Evolutionary conservation across 2,113 vertebrate species (phyloP).

Genomic region (Macquaria australasica): DNA sequence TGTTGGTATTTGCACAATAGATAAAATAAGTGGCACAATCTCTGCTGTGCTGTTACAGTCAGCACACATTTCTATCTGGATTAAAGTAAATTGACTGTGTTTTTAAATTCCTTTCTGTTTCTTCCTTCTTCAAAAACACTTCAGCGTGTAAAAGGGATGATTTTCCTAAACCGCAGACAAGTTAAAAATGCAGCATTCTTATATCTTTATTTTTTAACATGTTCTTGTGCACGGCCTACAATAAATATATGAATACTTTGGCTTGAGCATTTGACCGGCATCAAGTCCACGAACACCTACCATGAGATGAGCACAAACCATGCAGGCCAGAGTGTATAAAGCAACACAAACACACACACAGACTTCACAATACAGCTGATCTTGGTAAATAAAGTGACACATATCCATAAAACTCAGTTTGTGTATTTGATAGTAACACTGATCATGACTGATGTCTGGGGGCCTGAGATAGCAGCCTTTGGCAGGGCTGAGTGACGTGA

Average conservation of each 20-base stretch:
- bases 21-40: no score
- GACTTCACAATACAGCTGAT: slow-evolving; percentile 12
- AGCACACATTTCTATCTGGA: neutral
- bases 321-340: slow-evolving; percentile 2
- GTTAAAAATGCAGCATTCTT: slow-evolving; percentile 9
- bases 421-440: slow-evolving; percentile 2
- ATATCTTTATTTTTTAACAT: slow-evolving; percentile 20
- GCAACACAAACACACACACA: slow-evolving; percentile 26
- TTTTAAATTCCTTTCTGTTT: neutral
- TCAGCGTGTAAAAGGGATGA: neutral
- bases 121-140: neutral
- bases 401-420: neutral
- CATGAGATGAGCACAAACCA: slow-evolving; percentile 14
- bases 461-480: slow-evolving; percentile 42
- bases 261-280: slow-evolving; percentile 30
- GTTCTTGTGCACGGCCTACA: slow-evolving; percentile 11
- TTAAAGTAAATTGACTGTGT: neutral
- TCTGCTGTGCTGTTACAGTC: no score
- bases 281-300: neutral
- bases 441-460: neutral
- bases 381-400: slow-evolving; percentile 4
- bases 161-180: neutral
- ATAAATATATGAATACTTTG: slow-evolving; percentile 57
- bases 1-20: neutral
- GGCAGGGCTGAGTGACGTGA: neutral